Percentiles rank a stretch among this genome's conserved stretches.
phyloP scores from a whole-genome alignment of 2,888 invertebrate genomes.

The Platypus cylindrus region DNA sequence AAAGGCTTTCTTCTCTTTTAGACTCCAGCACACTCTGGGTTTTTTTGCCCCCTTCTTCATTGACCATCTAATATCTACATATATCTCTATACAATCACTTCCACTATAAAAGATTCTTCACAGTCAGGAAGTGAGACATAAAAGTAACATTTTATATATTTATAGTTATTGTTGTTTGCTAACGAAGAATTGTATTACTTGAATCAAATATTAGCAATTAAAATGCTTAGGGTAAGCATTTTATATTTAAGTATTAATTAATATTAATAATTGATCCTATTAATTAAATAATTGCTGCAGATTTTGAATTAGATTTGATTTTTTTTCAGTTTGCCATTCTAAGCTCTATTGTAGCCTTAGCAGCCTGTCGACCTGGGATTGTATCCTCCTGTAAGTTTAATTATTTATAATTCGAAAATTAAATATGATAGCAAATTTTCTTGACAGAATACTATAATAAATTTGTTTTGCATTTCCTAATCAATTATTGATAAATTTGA shows the following conservation, averaged over 20 bases:
- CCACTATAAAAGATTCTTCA: slow-evolving; percentile 12
- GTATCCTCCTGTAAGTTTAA: slow-evolving; percentile 11
- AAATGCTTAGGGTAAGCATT: slow-evolving; percentile 12
- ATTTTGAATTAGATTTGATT: too few relatives aligned
- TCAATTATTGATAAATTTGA: too few relatives aligned
- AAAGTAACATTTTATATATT: slow-evolving; percentile 8
- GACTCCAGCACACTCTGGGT: slow-evolving; percentile 6
- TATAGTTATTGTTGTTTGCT: slow-evolving; percentile 5
- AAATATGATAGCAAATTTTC: too few relatives aligned
- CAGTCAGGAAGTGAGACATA: slow-evolving; percentile 11
- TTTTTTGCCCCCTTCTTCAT: slow-evolving; percentile 8
- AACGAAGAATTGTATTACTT: background rate
- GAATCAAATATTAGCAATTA: background rate
- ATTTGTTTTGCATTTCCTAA: too few relatives aligned
- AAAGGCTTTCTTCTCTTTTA: slow-evolving; percentile 13
- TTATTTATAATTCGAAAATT: too few relatives aligned
- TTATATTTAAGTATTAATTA: too few relatives aligned
- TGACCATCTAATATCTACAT: slow-evolving; percentile 1
- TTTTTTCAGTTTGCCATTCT: slow-evolving; percentile 12
- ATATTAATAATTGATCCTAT: too few relatives aligned
- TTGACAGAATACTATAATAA: too few relatives aligned
- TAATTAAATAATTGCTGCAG: too few relatives aligned
- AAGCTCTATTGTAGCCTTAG: slow-evolving; percentile 9
- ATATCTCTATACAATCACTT: slow-evolving; percentile 15
- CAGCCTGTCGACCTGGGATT: slow-evolving; percentile 11